Evolutionary conservation across 2,888 invertebrate genomes (phyloP).

Genomic region (Dexiosoma caninum): DNA sequence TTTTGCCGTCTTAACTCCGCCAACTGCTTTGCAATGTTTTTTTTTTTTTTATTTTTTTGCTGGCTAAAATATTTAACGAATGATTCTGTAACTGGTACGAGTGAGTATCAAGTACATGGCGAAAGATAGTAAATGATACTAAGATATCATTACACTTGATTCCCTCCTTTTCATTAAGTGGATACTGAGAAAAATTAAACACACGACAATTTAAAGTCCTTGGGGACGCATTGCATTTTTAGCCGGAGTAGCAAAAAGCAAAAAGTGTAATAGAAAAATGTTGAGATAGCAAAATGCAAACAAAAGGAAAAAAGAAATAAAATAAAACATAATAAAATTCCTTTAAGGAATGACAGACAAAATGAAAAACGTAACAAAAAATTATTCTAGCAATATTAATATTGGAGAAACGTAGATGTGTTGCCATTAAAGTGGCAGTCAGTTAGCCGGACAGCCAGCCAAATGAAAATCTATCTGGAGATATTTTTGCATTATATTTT

Average conservation of each 20-base stretch:
- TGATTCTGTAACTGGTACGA: neutral
- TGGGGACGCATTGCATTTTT: slow-evolving; percentile 23
- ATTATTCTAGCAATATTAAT: neutral
- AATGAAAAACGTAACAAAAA: neutral
- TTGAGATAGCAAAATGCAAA: slow-evolving; percentile 19
- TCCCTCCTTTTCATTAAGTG: slow-evolving; percentile 23
- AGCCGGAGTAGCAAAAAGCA: slow-evolving; percentile 7
- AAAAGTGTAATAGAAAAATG: slow-evolving; percentile 36
- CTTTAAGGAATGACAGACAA: slow-evolving; percentile 23
- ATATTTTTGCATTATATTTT: neutral
- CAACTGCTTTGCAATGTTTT: neutral
- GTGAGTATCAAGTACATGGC: neutral
- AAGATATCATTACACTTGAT: slow-evolving; percentile 54
- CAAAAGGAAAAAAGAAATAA: too few species aligned
- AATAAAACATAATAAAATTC: slow-evolving; percentile 57
- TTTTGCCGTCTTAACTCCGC: neutral
- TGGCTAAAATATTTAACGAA: slow-evolving; percentile 31
- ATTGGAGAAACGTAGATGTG: neutral
- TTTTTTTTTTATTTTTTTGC: neutral
- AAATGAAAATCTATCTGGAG: slow-evolving; percentile 10
- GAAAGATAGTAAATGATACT: slow-evolving; percentile 53
- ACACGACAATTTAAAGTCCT: slow-evolving; percentile 58
- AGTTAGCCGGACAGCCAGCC: neutral
- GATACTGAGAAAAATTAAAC: slow-evolving; percentile 18
- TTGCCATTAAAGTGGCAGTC: neutral